Percentiles rank a stretch among this genome's conserved stretches.
These are phyloP conservation scores for Acleris emargana DNA, from an alignment of 2,888 invertebrate genomes.

Conservation along the genomic window DNA sequence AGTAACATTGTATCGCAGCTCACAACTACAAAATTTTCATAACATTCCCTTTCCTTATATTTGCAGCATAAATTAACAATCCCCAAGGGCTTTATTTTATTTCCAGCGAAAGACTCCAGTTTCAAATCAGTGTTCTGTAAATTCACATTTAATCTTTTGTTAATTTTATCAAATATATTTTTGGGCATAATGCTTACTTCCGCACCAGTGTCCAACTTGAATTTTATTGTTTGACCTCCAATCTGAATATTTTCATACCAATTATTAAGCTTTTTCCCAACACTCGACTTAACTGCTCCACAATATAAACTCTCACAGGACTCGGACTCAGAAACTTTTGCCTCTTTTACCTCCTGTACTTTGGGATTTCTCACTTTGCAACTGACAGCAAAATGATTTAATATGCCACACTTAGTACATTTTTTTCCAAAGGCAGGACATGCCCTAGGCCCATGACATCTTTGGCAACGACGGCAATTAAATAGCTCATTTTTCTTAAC, in stretches of 20 bases:
- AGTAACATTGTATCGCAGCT: neutral
- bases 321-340: neutral
- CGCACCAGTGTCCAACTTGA: slow-evolving; percentile 8
- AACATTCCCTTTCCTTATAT: neutral
- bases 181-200: slow-evolving; percentile 11
- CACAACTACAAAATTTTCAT: slow-evolving; percentile 14
- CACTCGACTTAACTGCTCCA: no score
- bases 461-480: slow-evolving; percentile 21
- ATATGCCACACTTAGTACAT: slow-evolving; percentile 13
- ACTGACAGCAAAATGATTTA: slow-evolving; percentile 10
- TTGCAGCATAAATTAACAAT: slow-evolving; percentile 5
- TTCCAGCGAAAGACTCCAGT: slow-evolving; percentile 4
- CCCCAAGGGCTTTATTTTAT: neutral
- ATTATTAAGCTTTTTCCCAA: no score
- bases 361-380: neutral
- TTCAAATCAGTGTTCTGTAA: neutral
- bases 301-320: no score
- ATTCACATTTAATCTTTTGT: neutral
- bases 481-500: neutral
- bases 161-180: neutral
- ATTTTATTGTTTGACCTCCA: no score
- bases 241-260: no score
- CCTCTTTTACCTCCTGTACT: neutral
- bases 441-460: slow-evolving; percentile 11
- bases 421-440: slow-evolving; percentile 21